These are phyloP conservation scores for Carcharodon carcharias DNA, from an alignment of 2,797 vertebrate species.

Conservation along the genomic window DNA sequence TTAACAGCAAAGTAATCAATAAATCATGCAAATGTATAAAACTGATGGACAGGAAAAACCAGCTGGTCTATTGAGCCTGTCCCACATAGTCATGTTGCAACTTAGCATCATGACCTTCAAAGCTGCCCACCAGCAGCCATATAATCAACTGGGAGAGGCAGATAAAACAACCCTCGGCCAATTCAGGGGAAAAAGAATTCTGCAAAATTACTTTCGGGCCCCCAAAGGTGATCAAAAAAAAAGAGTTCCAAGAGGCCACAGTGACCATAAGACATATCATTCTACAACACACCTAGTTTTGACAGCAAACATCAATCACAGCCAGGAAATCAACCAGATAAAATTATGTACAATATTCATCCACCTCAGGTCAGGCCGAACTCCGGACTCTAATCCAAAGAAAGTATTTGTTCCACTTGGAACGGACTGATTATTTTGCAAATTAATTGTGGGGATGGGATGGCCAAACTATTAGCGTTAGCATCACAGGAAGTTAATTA, in stretches of 20 bases:
- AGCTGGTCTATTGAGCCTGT: background rate
- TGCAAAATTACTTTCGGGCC: background rate
- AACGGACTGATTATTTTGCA: background rate
- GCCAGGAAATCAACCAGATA: background rate
- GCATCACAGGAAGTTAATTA: background rate
- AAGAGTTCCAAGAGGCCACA: background rate
- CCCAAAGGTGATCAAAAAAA: background rate
- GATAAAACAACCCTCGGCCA: background rate
- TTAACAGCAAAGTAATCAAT: background rate
- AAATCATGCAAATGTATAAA: background rate
- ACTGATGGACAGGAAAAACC: background rate
- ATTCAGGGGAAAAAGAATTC: background rate
- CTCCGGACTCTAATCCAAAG: background rate
- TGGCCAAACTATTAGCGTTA: background rate
- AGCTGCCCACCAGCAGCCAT: background rate
- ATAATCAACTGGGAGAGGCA: background rate
- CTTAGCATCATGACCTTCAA: background rate
- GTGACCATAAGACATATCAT: background rate
- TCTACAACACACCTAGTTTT: background rate
- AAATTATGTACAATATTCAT: background rate
- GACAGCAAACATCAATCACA: background rate
- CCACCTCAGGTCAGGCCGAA: background rate
- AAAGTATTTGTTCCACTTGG: background rate
- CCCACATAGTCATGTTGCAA: background rate
- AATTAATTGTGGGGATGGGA: background rate